phyloP scores from a whole-genome alignment of 1,140 invertebrate genomes.

The Vanessa tameamea region DNA sequence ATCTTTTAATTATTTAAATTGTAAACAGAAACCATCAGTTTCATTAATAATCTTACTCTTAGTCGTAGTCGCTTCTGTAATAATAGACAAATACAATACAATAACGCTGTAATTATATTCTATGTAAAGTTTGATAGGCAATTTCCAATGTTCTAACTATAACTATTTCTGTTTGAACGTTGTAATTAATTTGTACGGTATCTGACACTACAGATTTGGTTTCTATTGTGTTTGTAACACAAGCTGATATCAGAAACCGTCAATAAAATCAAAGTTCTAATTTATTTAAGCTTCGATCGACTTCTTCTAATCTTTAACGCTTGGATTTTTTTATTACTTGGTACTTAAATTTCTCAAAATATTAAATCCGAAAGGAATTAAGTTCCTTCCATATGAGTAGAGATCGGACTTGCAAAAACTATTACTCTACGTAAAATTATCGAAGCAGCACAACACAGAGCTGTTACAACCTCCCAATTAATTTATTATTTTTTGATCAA shows the following conservation, averaged over 20 bases:
- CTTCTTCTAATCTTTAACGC: not conserved
- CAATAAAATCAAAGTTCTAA: constrained; percentile 13
- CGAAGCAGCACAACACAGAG: too few relatives aligned
- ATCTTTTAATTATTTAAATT: too few relatives aligned
- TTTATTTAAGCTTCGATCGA: constrained; percentile 15
- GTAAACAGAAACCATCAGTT: too few relatives aligned
- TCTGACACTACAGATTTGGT: constrained; percentile 14
- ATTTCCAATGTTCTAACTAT: not conserved
- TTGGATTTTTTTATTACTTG: not conserved
- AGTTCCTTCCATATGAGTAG: too few relatives aligned
- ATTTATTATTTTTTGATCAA: too few relatives aligned
- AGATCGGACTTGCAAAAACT: too few relatives aligned
- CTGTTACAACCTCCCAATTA: too few relatives aligned
- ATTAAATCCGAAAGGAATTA: too few relatives aligned
- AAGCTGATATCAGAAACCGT: constrained; percentile 3
- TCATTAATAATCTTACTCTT: too few relatives aligned
- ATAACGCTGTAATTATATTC: not conserved
- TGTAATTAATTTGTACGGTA: constrained; percentile 13
- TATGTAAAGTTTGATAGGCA: not conserved
- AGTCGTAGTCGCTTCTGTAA: too few relatives aligned
- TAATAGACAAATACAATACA: too few relatives aligned
- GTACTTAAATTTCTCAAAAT: not conserved
- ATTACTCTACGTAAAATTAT: too few relatives aligned
- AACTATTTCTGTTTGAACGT: not conserved
- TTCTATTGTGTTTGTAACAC: constrained; percentile 9